These are phyloP conservation scores for Hybos culiciformis DNA, from an alignment of 2,888 invertebrate species.

Conservation along the genomic window DNA sequence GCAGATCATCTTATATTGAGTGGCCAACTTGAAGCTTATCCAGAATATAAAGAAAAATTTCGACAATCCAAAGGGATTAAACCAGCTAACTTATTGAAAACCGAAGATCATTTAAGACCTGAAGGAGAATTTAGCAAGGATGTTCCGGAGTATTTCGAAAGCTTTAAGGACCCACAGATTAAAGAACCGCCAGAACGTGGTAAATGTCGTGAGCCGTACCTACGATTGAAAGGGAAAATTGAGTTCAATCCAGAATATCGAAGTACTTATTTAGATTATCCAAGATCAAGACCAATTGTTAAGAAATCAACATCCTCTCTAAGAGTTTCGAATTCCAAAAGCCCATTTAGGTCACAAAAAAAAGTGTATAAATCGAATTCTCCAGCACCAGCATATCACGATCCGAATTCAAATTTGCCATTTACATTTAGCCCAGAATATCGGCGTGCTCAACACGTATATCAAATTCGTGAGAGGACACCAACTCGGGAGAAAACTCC, in stretches of 20 bases:
- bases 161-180: slow-evolving; percentile 32
- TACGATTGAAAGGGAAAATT: slow-evolving; percentile 32
- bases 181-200: slow-evolving; percentile 32
- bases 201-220: slow-evolving; percentile 29
- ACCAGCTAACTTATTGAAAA: slow-evolving; percentile 22
- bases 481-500: slow-evolving; percentile 17
- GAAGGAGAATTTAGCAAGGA: slow-evolving; percentile 29
- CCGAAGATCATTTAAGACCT: slow-evolving; percentile 27
- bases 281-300: slow-evolving; percentile 30
- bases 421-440: slow-evolving; percentile 32
- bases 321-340: slow-evolving; percentile 11
- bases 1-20: slow-evolving; percentile 28
- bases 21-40: slow-evolving; percentile 22
- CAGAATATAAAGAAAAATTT: slow-evolving; percentile 32
- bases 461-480: slow-evolving; percentile 28
- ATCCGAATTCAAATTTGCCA: slow-evolving; percentile 15
- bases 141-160: slow-evolving; percentile 33
- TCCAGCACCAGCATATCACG: slow-evolving; percentile 14
- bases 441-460: slow-evolving; percentile 30
- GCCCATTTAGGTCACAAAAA: slow-evolving; percentile 6
- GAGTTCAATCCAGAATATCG: slow-evolving; percentile 35
- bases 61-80: too few relatives aligned
- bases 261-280: slow-evolving; percentile 31
- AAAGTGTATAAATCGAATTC: slow-evolving; percentile 10
- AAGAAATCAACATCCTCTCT: slow-evolving; percentile 30